phyloP scores from a whole-genome alignment of 2,797 vertebrate species.

The Presbytis comata region DNA sequence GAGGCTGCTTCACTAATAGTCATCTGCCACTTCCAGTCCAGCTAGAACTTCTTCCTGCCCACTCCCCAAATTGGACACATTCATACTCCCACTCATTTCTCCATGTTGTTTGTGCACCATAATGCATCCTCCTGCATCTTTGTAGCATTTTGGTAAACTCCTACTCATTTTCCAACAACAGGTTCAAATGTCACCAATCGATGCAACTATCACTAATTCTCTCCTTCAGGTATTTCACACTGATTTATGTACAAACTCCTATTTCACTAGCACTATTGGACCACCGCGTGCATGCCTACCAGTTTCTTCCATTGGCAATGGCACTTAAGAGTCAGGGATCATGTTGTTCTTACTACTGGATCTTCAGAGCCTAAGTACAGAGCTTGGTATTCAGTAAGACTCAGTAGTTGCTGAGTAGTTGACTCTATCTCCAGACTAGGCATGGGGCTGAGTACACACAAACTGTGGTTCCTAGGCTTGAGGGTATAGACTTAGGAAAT shows the following conservation, averaged over 20 bases:
- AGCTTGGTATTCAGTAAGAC: background rate
- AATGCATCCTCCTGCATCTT: background rate
- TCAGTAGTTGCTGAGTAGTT: background rate
- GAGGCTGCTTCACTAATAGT: background rate
- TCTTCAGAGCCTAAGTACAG: background rate
- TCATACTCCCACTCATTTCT: background rate
- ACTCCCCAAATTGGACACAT: background rate
- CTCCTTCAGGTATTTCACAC: background rate
- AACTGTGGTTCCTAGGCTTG: background rate
- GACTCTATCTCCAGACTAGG: background rate
- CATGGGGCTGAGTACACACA: rapidly evolving
- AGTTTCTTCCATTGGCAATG: background rate
- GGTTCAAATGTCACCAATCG: background rate
- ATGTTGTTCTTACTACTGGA: background rate
- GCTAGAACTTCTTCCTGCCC: rapidly evolving
- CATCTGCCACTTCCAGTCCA: rapidly evolving
- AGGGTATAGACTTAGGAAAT: background rate
- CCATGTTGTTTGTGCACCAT: no score
- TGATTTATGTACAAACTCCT: background rate
- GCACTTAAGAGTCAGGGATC: background rate
- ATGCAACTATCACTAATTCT: background rate
- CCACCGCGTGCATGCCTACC: no score
- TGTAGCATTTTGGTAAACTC: background rate
- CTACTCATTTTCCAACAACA: background rate
- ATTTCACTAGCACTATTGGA: background rate